Conservation (phyloP, 2,797 vertebrate species). For the Poeciliopsis paucimaculata region DNA sequence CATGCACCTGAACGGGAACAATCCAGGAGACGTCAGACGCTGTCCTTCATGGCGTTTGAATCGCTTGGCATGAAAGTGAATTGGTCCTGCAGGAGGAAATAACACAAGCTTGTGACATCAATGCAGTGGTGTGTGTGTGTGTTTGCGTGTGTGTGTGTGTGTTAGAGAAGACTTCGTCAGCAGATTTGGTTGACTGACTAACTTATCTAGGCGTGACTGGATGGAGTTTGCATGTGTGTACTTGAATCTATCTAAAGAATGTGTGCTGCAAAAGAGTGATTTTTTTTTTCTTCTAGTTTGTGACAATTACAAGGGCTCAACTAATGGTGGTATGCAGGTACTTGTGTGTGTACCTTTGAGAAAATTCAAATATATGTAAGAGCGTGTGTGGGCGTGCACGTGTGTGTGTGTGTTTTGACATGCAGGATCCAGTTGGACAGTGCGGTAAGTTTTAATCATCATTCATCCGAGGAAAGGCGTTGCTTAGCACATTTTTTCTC, state of each 20-base stretch:
- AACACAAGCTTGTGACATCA: constrained; percentile 34
- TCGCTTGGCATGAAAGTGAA: constrained; percentile 23
- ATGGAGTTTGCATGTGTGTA: constrained; percentile 59
- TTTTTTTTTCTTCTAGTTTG: constrained; percentile 47
- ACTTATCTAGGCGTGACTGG: constrained; percentile 68
- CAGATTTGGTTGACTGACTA: constrained; percentile 67
- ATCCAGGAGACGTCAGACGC: constrained; percentile 19
- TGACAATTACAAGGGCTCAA: constrained; percentile 71
- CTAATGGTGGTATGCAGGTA: constrained; percentile 73
- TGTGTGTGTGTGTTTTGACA: constrained; percentile 18
- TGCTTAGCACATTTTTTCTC: constrained; percentile 13
- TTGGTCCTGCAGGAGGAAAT: constrained; percentile 33
- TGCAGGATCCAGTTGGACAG: constrained; percentile 40
- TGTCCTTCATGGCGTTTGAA: constrained; percentile 16
- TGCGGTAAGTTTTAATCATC: constrained; percentile 38
- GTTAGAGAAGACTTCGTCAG: constrained; percentile 56
- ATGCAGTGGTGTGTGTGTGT: constrained; percentile 14
- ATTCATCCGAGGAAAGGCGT: constrained; percentile 43
- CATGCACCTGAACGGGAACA: constrained; percentile 28
- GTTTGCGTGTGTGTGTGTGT: background rate
- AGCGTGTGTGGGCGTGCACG: background rate
- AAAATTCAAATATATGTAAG: constrained; percentile 48
- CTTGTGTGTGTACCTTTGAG: constrained; percentile 53
- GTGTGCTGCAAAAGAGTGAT: constrained; percentile 9
- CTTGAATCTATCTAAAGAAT: constrained; percentile 55